Conservation (phyloP, 2,797 vertebrate genomes). For the Sylvia borin region DNA sequence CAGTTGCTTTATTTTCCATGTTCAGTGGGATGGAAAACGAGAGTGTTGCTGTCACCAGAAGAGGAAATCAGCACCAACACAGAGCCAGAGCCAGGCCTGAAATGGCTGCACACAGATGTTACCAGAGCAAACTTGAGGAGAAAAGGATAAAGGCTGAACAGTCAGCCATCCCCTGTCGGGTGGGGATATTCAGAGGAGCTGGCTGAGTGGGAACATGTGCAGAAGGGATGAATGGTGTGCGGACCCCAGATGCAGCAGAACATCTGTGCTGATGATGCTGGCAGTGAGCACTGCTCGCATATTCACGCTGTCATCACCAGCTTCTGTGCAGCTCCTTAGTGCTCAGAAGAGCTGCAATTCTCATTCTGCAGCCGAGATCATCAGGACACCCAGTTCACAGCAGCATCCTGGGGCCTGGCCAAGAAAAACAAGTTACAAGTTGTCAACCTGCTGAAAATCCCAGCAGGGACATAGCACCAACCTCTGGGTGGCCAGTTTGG, state of each 20-base stretch:
- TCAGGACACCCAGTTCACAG: neutral
- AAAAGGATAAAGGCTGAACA: constrained; percentile 47
- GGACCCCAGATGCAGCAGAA: constrained; percentile 56
- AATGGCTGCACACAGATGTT: constrained; percentile 68
- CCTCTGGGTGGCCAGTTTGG: neutral
- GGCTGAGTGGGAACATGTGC: constrained; percentile 57
- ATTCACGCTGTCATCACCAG: constrained; percentile 30
- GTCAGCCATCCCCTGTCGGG: constrained; percentile 26
- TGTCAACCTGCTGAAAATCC: neutral
- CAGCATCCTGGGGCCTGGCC: neutral
- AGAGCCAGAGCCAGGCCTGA: neutral
- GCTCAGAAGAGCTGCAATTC: neutral
- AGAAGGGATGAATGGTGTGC: neutral
- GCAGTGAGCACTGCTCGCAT: constrained; percentile 40
- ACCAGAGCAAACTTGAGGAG: constrained; percentile 48
- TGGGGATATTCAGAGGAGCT: constrained; percentile 21
- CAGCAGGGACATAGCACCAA: neutral
- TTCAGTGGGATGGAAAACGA: neutral
- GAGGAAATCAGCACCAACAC: neutral
- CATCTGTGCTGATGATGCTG: constrained; percentile 53
- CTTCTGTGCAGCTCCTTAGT: neutral
- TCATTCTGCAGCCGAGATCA: neutral
- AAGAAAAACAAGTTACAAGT: neutral
- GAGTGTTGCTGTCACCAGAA: neutral
- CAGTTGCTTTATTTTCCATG: neutral